Evolutionary conservation across 2,888 invertebrate genomes (phyloP).

Genomic region (Agrilus mali): DNA sequence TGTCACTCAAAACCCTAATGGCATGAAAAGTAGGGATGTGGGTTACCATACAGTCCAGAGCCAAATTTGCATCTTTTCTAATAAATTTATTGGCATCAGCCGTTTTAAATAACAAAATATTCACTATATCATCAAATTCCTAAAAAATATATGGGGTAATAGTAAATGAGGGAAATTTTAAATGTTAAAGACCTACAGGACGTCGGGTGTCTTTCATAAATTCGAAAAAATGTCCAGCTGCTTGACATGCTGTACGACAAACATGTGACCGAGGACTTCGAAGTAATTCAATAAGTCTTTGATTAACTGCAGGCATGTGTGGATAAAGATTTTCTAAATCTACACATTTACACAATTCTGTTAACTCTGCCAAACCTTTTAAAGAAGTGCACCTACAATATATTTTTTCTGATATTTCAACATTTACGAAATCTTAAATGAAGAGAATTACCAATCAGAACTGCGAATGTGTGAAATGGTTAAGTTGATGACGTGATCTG

Average conservation of each 20-base stretch:
- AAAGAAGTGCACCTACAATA: slow-evolving; percentile 24
- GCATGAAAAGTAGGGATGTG: slow-evolving; percentile 46
- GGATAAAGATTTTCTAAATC: slow-evolving; percentile 23
- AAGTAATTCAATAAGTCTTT: slow-evolving; percentile 29
- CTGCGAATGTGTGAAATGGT: no score
- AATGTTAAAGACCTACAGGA: slow-evolving; percentile 24
- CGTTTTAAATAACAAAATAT: slow-evolving; percentile 50
- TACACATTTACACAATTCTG: slow-evolving; percentile 22
- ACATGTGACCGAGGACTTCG: slow-evolving; percentile 33
- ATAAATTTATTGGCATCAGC: slow-evolving; percentile 65
- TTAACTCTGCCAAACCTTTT: slow-evolving; percentile 29
- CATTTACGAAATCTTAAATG: not conserved
- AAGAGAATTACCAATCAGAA: no score
- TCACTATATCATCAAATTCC: slow-evolving; percentile 62
- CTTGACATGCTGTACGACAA: slow-evolving; percentile 32
- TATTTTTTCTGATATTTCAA: not conserved
- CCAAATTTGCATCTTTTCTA: slow-evolving; percentile 59
- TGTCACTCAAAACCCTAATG: slow-evolving; percentile 38
- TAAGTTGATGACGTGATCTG: no score
- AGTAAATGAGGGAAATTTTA: not conserved
- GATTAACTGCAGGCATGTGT: slow-evolving; percentile 30
- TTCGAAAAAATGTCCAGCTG: slow-evolving; percentile 32
- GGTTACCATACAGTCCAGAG: slow-evolving; percentile 56
- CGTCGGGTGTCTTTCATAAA: slow-evolving; percentile 31
- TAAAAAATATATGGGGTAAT: slow-evolving; percentile 21